phyloP scores from a whole-genome alignment of 2,797 vertebrate genomes.

The Urocyon cinereoargenteus region DNA sequence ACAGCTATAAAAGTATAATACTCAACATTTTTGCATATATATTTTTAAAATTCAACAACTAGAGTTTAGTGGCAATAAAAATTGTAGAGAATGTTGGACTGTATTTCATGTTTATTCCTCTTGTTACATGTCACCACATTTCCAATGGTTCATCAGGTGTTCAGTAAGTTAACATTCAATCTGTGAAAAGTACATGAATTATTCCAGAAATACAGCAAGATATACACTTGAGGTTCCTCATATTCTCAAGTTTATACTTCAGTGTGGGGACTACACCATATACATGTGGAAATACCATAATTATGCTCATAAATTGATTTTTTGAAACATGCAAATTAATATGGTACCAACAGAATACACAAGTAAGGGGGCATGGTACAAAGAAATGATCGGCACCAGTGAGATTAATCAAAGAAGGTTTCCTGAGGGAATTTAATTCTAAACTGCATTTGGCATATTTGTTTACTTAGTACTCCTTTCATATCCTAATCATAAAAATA shows the following conservation, averaged over 20 bases:
- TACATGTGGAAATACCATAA: slow-evolving; percentile 48
- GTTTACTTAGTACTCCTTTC: slow-evolving; percentile 19
- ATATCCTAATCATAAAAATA: slow-evolving; percentile 72
- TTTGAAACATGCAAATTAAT: slow-evolving; percentile 67
- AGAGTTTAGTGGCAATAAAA: not conserved
- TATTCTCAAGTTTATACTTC: slow-evolving; percentile 56
- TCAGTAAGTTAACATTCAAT: not conserved
- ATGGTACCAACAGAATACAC: slow-evolving; percentile 22
- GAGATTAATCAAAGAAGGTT: slow-evolving; percentile 62
- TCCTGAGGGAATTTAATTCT: slow-evolving; percentile 57
- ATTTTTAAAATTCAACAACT: not conserved
- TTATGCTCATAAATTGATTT: slow-evolving; percentile 60
- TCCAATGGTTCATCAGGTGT: not conserved
- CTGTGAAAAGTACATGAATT: slow-evolving; percentile 25
- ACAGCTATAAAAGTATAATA: slow-evolving; percentile 8
- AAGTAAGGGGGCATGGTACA: not conserved
- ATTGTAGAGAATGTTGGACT: not conserved
- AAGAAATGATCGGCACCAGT: slow-evolving; percentile 24
- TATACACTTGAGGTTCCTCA: not conserved
- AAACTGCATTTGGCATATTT: slow-evolving; percentile 67
- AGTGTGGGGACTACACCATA: slow-evolving; percentile 14
- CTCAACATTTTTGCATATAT: not conserved
- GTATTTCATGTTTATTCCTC: not conserved
- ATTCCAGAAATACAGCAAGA: not conserved
- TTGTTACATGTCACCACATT: not conserved